Base-by-base conservation (phyloP, 2,113 vertebrate genomes). In the Apodemus speciosus region DNA sequence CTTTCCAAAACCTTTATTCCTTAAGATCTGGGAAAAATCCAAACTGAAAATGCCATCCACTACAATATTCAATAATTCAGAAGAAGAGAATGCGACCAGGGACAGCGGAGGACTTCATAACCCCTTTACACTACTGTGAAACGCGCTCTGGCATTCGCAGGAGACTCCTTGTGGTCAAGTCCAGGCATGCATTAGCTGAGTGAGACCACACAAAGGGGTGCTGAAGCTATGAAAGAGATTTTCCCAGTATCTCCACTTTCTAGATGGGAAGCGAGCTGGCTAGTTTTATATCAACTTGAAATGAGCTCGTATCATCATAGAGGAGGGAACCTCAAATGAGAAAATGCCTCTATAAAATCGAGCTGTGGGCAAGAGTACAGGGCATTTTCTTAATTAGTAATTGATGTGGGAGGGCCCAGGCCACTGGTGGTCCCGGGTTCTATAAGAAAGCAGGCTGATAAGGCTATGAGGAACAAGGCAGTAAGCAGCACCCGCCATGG, bases 51-150 rank as follows among this genome's bases (percentile, higher is more conserved):
- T 35, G 11, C 38, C 35, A 51, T 77, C 23, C 6, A 21, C 30
- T 75, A 40, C 2, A 76, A 62, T 87, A 51, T 7, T n/a, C 84
- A 23, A 58, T 30, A 71, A 35, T 38, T 66, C 40, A 38, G 25
- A 60, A 62, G 71, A 93, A 62, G 71, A 93, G 90, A 77, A 23
- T 49, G 69, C 93, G 58, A 21, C 20, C 43, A 88, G 21, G 60
- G 14, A 73, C 49, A 79, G 43, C 9, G 3, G 40, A 66, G 68
- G 53, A 66, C 9, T 71, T 88, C 23, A 30, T 80, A 0, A 25
- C 38, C 53, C 89, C 71, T 53, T 72, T 56, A 49, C 18, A 64
- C 77, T 62, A 25, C 25, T 71, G 35, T 25, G 85, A 73, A 85
- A 88, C n/a, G 2, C 88, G 2, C 88, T 46, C 25, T 73, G 40